Base-by-base conservation (phyloP, 2,888 invertebrate species). In the Lepidocyrtoides sp. region DNA sequence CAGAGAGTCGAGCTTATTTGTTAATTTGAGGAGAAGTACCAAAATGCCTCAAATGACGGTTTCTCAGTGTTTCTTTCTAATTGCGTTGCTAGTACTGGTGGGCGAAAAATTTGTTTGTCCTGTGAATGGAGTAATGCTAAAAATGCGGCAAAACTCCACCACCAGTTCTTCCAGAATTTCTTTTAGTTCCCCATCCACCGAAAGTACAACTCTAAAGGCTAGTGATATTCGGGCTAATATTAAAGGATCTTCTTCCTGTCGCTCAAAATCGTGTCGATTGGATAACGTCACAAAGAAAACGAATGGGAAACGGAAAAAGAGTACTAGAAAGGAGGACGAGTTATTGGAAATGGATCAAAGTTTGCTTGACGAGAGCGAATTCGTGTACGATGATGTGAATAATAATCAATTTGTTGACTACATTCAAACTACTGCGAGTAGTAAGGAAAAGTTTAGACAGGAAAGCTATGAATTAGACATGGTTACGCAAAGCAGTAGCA, bases 111-210 rank as follows among this genome's bases (percentile, higher is more conserved):
- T 72, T 23, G 41, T 41, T 17, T 26, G 51, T 17, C 51, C 63
- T 41, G 82, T 48, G 14, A 57, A 29, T 60, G 77, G 89, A 29
- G 89, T 89, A 0, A 84, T 89, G 84, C 10, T 41, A 14, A 88
- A 81, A 54, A 0, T 36, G 20, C 79, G 12, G 1, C 10, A 72
- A 14, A 44, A 5, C 4, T 44, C 79, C 10, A 51, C 79, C 10
- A 51, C 1, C 3, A 84, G 85, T 26, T 12, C 20, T 2, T 85
- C 85, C 0, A 90, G 69, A 69, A 14, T 79, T 26, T 23, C 57
- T 5, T 79, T 85, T 63, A 66, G 60, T n/a, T 69, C 86, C 1
- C 77, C 82, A 12, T 51, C 79, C 32, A n/a, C 10, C 14, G 5
- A 1, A 0, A 36, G 41, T 2, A 23, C 44, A 10, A 51, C 20